Conservation (phyloP, 2,888 invertebrate species). For the Molorchus minor region DNA sequence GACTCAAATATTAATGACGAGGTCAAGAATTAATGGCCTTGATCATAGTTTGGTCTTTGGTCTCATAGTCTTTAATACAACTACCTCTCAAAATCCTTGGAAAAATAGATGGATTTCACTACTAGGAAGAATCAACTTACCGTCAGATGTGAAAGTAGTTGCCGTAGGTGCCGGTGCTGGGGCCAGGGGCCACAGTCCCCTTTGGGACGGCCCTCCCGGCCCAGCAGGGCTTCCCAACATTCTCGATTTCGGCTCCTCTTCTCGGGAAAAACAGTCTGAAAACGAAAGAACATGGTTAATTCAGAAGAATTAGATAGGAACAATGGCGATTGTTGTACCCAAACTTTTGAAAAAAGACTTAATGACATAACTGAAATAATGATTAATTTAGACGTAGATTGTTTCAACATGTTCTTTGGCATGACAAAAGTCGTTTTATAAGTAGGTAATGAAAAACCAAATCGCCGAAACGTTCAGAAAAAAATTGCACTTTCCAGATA, state of each 20-base stretch:
- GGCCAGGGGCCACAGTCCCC: slow-evolving; percentile 65
- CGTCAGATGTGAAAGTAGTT: slow-evolving; percentile 58
- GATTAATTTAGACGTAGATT: neutral
- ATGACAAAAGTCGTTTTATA: neutral
- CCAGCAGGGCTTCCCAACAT: slow-evolving; percentile 63
- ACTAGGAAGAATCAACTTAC: slow-evolving; percentile 51
- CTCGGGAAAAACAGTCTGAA: slow-evolving; percentile 29
- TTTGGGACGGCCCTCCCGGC: slow-evolving; percentile 59
- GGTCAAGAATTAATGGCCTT: too few species aligned
- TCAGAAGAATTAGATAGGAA: too few species aligned
- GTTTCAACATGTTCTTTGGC: neutral
- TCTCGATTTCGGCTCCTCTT: slow-evolving; percentile 35
- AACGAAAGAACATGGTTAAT: slow-evolving; percentile 7
- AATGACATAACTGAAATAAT: neutral
- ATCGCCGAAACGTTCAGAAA: neutral
- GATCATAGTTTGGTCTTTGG: too few species aligned
- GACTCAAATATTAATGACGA: too few species aligned
- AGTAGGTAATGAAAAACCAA: neutral
- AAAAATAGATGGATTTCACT: too few species aligned
- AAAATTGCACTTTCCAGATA: neutral
- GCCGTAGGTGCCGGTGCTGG: slow-evolving; percentile 62
- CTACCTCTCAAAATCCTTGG: too few species aligned
- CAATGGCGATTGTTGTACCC: too few species aligned
- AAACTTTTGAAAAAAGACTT: too few species aligned
- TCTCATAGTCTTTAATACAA: too few species aligned